phyloP scores from a whole-genome alignment of 2,113 vertebrate species.

The Hemiscyllium ocellatum region DNA sequence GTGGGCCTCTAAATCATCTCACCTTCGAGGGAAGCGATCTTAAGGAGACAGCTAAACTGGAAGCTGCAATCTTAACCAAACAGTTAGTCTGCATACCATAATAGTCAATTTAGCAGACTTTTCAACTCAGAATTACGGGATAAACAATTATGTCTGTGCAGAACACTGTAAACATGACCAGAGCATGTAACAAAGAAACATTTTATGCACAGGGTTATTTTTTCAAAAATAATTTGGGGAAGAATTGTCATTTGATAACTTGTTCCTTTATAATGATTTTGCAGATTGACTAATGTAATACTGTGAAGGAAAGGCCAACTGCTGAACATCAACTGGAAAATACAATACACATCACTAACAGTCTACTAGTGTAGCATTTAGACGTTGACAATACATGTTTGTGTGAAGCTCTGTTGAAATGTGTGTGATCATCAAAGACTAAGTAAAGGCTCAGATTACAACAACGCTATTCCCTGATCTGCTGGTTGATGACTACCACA shows the following conservation, averaged over 20 bases:
- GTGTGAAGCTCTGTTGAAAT: background rate
- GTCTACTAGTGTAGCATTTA: background rate
- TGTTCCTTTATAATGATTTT: background rate
- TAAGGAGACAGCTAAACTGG: slow-evolving; percentile 77
- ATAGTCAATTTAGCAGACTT: slow-evolving; percentile 35
- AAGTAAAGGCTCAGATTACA: slow-evolving; percentile 19
- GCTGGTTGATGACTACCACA: background rate
- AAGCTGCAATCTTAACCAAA: slow-evolving; percentile 62
- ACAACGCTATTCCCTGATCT: background rate
- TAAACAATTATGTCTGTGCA: background rate
- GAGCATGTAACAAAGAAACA: background rate
- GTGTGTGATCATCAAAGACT: background rate
- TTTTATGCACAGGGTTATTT: background rate
- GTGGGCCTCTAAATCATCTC: slow-evolving; percentile 98
- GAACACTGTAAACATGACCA: background rate
- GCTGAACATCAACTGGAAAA: background rate
- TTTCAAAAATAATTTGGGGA: background rate
- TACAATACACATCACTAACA: background rate
- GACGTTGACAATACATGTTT: background rate
- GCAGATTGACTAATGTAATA: background rate
- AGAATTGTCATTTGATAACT: background rate
- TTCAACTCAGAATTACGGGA: background rate
- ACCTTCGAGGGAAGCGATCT: slow-evolving; percentile 95
- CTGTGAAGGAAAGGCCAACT: background rate
- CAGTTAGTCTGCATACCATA: slow-evolving; percentile 46